phyloP scores from a whole-genome alignment of 2,113 vertebrate species.

The Sitta europaea region DNA sequence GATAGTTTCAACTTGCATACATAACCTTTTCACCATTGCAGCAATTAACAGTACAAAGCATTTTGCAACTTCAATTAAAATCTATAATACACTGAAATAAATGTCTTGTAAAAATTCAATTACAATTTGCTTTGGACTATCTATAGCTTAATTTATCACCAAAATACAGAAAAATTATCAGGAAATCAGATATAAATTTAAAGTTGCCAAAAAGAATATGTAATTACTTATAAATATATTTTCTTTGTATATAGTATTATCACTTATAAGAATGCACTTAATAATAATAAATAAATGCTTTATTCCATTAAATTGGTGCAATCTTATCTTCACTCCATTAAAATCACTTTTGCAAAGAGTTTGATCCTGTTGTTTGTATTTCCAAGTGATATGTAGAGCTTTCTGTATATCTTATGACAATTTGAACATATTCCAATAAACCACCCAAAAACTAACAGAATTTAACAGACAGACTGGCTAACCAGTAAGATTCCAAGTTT shows the following conservation, averaged over 20 bases:
- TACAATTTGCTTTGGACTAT: neutral
- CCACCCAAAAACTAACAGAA: neutral
- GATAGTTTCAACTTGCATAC: neutral
- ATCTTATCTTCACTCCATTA: neutral
- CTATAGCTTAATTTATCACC: constrained; percentile 16
- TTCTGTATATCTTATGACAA: neutral
- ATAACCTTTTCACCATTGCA: neutral
- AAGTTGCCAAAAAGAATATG: neutral
- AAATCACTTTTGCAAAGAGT: neutral
- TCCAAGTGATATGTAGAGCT: neutral
- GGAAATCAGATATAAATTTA: neutral
- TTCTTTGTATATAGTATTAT: neutral
- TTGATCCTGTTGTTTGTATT: neutral
- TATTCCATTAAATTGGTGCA: neutral
- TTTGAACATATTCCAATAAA: neutral
- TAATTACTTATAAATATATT: neutral
- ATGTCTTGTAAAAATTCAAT: neutral
- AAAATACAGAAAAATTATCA: neutral
- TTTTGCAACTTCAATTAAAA: neutral
- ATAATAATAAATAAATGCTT: constrained; percentile 11
- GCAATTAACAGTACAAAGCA: neutral
- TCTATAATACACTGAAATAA: neutral
- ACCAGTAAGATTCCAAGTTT: neutral
- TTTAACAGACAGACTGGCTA: constrained; percentile 3
- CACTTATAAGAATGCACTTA: neutral